These are phyloP conservation scores for Philopedon plagiatum DNA, from an alignment of 2,888 invertebrate genomes.

Conservation along the genomic window DNA sequence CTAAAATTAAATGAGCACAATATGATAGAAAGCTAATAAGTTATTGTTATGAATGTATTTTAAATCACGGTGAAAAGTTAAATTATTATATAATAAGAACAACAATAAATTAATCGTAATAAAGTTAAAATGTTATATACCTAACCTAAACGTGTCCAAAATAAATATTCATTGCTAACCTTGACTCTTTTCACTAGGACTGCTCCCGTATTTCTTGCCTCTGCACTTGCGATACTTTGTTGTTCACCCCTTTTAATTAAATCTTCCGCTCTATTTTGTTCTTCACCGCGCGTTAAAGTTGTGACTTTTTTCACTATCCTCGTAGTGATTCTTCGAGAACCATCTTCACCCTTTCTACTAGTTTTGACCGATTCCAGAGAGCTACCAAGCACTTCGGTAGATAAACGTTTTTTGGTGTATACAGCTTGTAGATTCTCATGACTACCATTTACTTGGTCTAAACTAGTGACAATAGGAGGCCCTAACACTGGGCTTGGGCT, in stretches of 20 bases:
- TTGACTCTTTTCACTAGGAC: slow-evolving; percentile 81
- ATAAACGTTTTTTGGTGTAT: slow-evolving; percentile 85
- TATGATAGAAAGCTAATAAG: no score
- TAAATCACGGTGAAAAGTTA: no score
- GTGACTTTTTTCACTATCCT: slow-evolving; percentile 91
- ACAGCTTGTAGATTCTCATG: slow-evolving; percentile 79
- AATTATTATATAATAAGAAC: no score
- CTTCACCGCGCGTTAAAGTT: slow-evolving; percentile 88
- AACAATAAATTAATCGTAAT: neutral
- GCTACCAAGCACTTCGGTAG: slow-evolving; percentile 84
- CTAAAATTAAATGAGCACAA: no score
- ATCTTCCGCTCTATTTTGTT: slow-evolving; percentile 81
- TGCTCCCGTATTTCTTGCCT: slow-evolving; percentile 71
- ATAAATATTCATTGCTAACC: slow-evolving; percentile 71
- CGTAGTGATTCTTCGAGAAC: slow-evolving; percentile 87
- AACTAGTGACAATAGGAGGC: slow-evolving; percentile 65
- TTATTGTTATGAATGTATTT: no score
- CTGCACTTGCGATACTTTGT: slow-evolving; percentile 73
- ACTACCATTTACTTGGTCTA: slow-evolving; percentile 57
- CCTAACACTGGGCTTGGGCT: slow-evolving; percentile 52
- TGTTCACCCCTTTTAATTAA: slow-evolving; percentile 71
- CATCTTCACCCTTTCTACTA: slow-evolving; percentile 83
- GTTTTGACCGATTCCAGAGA: slow-evolving; percentile 88
- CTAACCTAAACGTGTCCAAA: no score
- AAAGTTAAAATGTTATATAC: neutral